Evolutionary conservation across 2,797 vertebrate genomes (phyloP), one percentile per base, ranked within the genome.

Genomic region (Schizopygopsis pylzovi): DNA sequence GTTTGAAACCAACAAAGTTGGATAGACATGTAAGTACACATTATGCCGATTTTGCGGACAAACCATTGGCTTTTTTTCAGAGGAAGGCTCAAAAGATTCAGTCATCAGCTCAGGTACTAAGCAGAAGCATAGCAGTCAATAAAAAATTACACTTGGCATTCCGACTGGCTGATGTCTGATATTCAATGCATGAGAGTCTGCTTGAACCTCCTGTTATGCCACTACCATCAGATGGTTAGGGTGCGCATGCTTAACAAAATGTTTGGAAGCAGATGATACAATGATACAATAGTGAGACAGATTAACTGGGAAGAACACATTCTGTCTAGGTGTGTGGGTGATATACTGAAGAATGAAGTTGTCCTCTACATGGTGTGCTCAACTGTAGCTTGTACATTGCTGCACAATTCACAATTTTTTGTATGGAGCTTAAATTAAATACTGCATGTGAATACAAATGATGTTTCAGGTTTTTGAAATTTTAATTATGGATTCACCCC

Each of bases 161-260:
- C 65, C 79, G 75, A 33, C 76, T 72, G 79, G 49, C 72, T 84
- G 86, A 52, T 82, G 63, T 79, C 83, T 83, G 77, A 75, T 84
- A 65, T 81, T 68, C 85, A 84, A 86, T 79, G 85, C 81, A 86
- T 54, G 73, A 90, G 16, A 85, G 83, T 90, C 90, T 92, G 89
- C 68, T 72, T 70, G 41, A 71, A 65, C 92, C 92, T 93, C 92
- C 92, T 95, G 93, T 88, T 91, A 89, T 76, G 86, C 86, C 88
- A 90, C 87, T 81, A 83, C 54, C 70, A 92, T 93, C 94, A 95
- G 93, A 95, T 95, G 94, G 93, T 91, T 91, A 91, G 84, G 22
- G 83, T 80, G 80, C 77, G 65, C 87, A 68, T 65, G 71, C 37
- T 83, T 33, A 86, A 86, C 84, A 80, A 87, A 89, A 87, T 90